Evolutionary conservation across 2,888 invertebrate genomes (phyloP), one percentile per base, ranked within the genome.

Genomic region (Ennomos quercinarius): DNA sequence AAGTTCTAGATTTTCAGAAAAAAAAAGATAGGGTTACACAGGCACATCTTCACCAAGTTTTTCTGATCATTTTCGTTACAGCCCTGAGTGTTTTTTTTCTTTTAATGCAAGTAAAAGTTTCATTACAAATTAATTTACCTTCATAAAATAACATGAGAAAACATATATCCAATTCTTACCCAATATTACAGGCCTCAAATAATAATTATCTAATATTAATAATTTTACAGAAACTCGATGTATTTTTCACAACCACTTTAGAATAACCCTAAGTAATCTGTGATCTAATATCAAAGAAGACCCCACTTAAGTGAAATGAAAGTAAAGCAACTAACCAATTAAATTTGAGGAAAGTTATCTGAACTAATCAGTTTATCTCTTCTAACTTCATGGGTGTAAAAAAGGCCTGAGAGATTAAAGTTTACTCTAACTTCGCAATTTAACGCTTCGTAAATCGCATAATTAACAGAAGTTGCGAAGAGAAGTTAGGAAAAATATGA

Each of bases 291-390:
- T 53, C 48, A 53, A 53, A 53, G 58, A 45, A 44, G 46, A 44
- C 35, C 57, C 17, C 45, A 51, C 48, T 53, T 53, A 53, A 53
- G 53, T 53, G 52, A 53, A 58, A 53, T 40, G 40, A 52, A 53
- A 58, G 58, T 58, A 40, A 41, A 40, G 11, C 38, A 40, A 53
- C 53, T 58, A 40, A 44, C 53, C 58, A 52, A 58, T 58, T 53
- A 58, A 45, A 53, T 49, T 44, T 49, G 37, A 10, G 39, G 48
- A 56, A 63, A 59, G 63, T 62, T 65, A 58, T 58, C 50, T 48
- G 12, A 56, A 58, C 60, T 63, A 51, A 51, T 61, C 63, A 54
- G 63, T 57, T 61, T 63, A 63, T 63, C 47, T 45, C 46, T 27
- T 27, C 5, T 38, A 60, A 61, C 52, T 61, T 50, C 13, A 34